Conservation (phyloP, 1,140 invertebrate genomes). For the Eubasilissa regina region DNA sequence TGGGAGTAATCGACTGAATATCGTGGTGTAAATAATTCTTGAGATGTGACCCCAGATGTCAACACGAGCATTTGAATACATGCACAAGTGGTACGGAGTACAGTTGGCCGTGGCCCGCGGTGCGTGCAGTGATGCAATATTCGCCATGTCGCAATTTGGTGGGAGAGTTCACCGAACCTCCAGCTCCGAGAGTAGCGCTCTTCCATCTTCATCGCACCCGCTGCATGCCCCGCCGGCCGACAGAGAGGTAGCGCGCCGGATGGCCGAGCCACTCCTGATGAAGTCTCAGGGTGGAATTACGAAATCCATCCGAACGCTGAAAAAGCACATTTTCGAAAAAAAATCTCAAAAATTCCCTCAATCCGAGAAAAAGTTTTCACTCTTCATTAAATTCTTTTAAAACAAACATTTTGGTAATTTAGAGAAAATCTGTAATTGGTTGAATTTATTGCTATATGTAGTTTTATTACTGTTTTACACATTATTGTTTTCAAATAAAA, state of each 20-base stretch:
- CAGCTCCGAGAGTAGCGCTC: slow-evolving; percentile 37
- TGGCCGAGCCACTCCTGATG: neutral
- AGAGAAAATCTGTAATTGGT: too few relatives aligned
- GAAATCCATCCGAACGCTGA: too few relatives aligned
- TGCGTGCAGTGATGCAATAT: slow-evolving; percentile 60
- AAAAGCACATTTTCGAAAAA: too few relatives aligned
- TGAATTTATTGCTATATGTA: too few relatives aligned
- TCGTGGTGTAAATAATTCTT: neutral
- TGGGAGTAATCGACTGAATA: too few relatives aligned
- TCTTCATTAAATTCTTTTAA: too few relatives aligned
- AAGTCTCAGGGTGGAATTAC: too few relatives aligned
- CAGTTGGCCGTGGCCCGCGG: slow-evolving; percentile 55
- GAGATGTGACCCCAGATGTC: neutral
- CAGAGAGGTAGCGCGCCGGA: neutral
- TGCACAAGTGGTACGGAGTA: slow-evolving; percentile 49
- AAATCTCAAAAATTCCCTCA: too few relatives aligned
- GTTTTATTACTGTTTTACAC: too few relatives aligned
- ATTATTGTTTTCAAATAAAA: too few relatives aligned
- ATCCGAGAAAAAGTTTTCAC: too few relatives aligned
- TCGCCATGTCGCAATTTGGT: slow-evolving; percentile 60
- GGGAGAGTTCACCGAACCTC: slow-evolving; percentile 60
- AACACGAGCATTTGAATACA: slow-evolving; percentile 36
- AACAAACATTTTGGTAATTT: too few relatives aligned
- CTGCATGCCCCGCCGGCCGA: neutral
- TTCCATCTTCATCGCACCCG: slow-evolving; percentile 13